Conservation (phyloP, 2,888 invertebrate species). For the Melanostoma scalare region DNA sequence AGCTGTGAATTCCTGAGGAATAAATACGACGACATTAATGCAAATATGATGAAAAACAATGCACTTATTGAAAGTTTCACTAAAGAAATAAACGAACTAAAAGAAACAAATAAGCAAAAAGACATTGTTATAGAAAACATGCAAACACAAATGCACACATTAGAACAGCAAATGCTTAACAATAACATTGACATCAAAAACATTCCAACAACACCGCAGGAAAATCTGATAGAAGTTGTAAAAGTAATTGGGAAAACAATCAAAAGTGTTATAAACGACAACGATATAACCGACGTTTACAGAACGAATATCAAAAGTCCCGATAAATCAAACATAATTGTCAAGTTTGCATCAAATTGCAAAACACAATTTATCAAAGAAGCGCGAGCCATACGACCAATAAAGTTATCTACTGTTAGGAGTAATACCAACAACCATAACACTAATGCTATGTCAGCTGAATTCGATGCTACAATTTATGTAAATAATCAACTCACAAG, state of each 20-base stretch:
- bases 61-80: neutral
- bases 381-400: slow-evolving; percentile 13
- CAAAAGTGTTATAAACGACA: neutral
- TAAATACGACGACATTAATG: slow-evolving; percentile 25
- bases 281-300: slow-evolving; percentile 20
- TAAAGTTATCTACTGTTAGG: slow-evolving; percentile 9
- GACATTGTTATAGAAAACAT: slow-evolving; percentile 24
- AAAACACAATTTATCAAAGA: slow-evolving; percentile 3
- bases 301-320: slow-evolving; percentile 33
- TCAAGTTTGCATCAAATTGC: slow-evolving; percentile 7
- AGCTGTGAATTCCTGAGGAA: slow-evolving; percentile 9
- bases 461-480: slow-evolving; percentile 22
- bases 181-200: slow-evolving; percentile 41
- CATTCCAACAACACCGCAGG: slow-evolving; percentile 11
- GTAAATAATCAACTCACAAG: slow-evolving; percentile 39
- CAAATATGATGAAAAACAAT: slow-evolving; percentile 18
- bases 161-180: slow-evolving; percentile 32
- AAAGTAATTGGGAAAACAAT: slow-evolving; percentile 31
- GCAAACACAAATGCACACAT: slow-evolving; percentile 36
- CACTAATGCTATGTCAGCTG: neutral
- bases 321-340: slow-evolving; percentile 27
- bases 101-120: slow-evolving; percentile 32
- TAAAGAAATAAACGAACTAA: slow-evolving; percentile 16
- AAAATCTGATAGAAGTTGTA: slow-evolving; percentile 26
- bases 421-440: slow-evolving; percentile 7